phyloP scores from a whole-genome alignment of 2,888 invertebrate genomes.

The Hydrotaea cyrtoneurina region DNA sequence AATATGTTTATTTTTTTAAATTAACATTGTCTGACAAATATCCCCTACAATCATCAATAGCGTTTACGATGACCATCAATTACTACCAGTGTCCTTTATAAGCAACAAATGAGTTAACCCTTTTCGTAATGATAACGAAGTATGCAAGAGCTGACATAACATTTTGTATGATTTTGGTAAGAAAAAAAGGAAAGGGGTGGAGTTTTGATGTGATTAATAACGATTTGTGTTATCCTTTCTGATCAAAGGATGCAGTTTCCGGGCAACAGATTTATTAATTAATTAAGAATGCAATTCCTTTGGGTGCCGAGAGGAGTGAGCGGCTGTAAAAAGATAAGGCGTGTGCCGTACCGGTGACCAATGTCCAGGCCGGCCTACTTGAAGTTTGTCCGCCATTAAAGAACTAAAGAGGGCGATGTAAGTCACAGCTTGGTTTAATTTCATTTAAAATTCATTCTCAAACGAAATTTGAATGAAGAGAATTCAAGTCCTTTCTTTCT shows the following conservation, averaged over 20 bases:
- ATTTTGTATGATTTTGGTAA: neutral
- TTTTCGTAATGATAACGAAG: neutral
- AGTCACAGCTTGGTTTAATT: constrained; percentile 29
- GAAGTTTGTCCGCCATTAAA: too few relatives aligned
- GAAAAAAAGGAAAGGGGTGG: constrained; percentile 9
- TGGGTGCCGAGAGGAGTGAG: neutral
- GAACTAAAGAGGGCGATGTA: neutral
- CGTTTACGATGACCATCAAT: neutral
- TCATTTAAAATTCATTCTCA: constrained; percentile 45
- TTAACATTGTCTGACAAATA: too few relatives aligned
- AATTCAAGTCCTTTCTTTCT: constrained; percentile 25
- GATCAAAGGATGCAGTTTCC: neutral
- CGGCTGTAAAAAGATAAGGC: neutral
- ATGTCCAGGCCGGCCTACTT: neutral
- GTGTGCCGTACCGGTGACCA: neutral
- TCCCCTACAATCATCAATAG: neutral
- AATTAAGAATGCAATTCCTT: neutral
- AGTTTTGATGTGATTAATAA: constrained; percentile 14
- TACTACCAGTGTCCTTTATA: neutral
- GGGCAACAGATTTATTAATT: neutral
- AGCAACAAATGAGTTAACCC: constrained; percentile 23
- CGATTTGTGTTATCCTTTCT: neutral
- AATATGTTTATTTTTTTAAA: too few relatives aligned
- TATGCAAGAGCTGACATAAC: neutral
- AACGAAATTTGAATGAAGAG: constrained; percentile 50